Conservation (phyloP, 2,888 invertebrate species). For the Syrphus vitripennis region DNA sequence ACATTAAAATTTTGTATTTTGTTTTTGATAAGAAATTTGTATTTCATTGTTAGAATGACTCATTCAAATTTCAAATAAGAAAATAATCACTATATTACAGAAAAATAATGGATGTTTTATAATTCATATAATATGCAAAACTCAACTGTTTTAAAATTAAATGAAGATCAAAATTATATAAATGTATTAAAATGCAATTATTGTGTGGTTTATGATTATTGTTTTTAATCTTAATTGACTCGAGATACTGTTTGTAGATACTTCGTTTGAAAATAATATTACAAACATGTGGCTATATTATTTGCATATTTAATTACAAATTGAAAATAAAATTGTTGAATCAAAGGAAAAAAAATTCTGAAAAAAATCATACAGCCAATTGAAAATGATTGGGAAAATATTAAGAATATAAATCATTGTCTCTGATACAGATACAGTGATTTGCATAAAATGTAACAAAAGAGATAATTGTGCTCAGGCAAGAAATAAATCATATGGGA, state of each 20-base stretch:
- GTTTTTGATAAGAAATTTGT: neutral
- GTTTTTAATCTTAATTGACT: neutral
- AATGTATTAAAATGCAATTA: neutral
- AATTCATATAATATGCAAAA: neutral
- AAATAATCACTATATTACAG: neutral
- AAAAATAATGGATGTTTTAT: neutral
- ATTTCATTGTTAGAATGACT: neutral
- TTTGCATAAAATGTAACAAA: too few species aligned
- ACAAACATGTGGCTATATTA: neutral
- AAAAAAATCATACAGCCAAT: neutral
- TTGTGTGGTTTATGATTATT: neutral
- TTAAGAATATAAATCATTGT: slow-evolving; percentile 24
- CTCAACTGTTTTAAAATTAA: neutral
- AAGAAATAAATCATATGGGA: too few species aligned
- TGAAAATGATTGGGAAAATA: neutral
- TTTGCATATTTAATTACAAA: neutral
- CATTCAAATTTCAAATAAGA: neutral
- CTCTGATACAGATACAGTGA: too few species aligned
- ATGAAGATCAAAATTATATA: neutral
- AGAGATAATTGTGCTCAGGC: too few species aligned
- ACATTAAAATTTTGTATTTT: neutral
- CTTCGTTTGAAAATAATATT: neutral
- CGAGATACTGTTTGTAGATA: neutral
- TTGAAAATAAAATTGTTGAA: neutral
- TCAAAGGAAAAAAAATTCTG: neutral